Evolutionary conservation across 2,113 vertebrate species (phyloP).

Genomic region (Condylura cristata): DNA sequence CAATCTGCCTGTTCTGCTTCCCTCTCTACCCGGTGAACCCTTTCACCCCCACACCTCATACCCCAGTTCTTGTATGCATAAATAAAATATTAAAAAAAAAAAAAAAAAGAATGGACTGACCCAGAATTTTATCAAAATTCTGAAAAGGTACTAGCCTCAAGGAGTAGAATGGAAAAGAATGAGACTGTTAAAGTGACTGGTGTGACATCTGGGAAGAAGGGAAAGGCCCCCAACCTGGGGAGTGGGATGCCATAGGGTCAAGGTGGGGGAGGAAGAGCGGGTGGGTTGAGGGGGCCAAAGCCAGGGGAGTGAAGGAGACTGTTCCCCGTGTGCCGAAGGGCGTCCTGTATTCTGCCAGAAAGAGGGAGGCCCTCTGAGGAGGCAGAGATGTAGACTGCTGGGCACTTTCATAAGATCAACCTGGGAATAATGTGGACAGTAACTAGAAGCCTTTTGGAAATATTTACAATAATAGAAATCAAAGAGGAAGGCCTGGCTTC

Average conservation of each 20-base stretch:
- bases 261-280: not conserved
- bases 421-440: not conserved
- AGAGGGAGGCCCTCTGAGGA: not conserved
- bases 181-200: not conserved
- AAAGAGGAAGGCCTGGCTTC: not conserved
- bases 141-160: not conserved
- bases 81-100: too few relatives aligned
- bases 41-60: too few relatives aligned
- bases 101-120: not conserved
- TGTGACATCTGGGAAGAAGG: not conserved
- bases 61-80: too few relatives aligned
- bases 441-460: not conserved
- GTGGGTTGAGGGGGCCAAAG: not conserved
- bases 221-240: not conserved
- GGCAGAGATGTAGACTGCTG: not conserved
- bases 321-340: not conserved
- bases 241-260: not conserved
- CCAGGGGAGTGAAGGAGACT: not conserved
- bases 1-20: too few relatives aligned
- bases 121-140: not conserved
- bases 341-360: not conserved
- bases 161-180: not conserved
- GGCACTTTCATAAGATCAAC: not conserved
- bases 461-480: too few relatives aligned
- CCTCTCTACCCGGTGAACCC: too few relatives aligned